Conservation (phyloP, 2,888 invertebrate species). For the Luperina testacea region DNA sequence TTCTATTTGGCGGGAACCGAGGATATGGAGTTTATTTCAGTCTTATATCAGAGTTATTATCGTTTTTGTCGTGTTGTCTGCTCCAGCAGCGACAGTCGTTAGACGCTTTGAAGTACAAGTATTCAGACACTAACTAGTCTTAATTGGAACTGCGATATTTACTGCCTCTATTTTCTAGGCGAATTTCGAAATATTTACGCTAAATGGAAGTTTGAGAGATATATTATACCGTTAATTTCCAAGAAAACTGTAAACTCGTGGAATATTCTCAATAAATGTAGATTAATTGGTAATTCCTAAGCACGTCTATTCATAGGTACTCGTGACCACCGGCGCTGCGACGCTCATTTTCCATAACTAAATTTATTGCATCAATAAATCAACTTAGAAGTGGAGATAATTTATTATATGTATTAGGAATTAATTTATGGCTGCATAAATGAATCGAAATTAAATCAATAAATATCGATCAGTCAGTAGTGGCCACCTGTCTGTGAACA, state of each 20-base stretch:
- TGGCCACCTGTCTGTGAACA: slow-evolving; percentile 71
- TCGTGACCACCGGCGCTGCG: slow-evolving; percentile 25
- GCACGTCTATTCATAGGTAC: slow-evolving; percentile 20
- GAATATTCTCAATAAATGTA: slow-evolving; percentile 23
- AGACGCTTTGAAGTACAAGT: slow-evolving; percentile 53
- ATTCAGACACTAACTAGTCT: slow-evolving; percentile 57
- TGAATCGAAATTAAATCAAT: slow-evolving; percentile 51
- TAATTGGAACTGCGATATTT: slow-evolving; percentile 57
- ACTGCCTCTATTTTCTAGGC: slow-evolving; percentile 47
- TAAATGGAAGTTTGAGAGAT: slow-evolving; percentile 27
- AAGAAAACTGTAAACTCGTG: slow-evolving; percentile 16
- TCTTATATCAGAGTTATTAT: slow-evolving; percentile 58
- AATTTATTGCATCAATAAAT: slow-evolving; percentile 62
- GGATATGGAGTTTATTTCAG: slow-evolving; percentile 59
- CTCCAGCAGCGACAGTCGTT: slow-evolving; percentile 31
- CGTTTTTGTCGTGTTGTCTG: slow-evolving; percentile 53
- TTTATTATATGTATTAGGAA: slow-evolving; percentile 42
- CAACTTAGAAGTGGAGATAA: slow-evolving; percentile 42
- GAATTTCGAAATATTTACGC: slow-evolving; percentile 43
- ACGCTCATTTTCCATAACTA: slow-evolving; percentile 47
- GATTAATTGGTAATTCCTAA: slow-evolving; percentile 37
- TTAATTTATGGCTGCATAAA: slow-evolving; percentile 54
- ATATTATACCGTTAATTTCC: slow-evolving; percentile 30
- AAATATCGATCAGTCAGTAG: slow-evolving; percentile 69
- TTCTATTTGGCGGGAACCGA: slow-evolving; percentile 56